Percentiles rank a stretch among this genome's conserved stretches.
These are phyloP conservation scores for Lottia gigantea DNA, from an alignment of 2,888 invertebrate species.

Conservation along the genomic window DNA sequence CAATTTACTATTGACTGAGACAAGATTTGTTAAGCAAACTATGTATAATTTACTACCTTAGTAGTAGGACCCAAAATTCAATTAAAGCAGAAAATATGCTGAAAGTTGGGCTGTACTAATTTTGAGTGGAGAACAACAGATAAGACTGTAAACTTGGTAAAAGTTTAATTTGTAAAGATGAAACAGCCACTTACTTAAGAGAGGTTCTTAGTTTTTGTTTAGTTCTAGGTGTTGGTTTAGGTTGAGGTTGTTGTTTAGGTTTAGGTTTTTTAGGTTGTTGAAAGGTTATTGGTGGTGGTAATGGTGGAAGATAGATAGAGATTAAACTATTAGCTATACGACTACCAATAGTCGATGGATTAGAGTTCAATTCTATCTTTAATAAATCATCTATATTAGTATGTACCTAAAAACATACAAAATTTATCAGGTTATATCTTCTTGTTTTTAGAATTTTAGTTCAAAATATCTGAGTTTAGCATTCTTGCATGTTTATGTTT, in stretches of 20 bases:
- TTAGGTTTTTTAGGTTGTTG: slow-evolving; percentile 60
- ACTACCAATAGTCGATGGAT: slow-evolving; percentile 50
- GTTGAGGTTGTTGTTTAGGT: slow-evolving; percentile 25
- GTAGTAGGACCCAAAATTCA: too few relatives aligned
- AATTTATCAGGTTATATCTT: neutral
- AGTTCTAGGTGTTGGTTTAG: slow-evolving; percentile 10
- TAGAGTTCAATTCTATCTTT: slow-evolving; percentile 34
- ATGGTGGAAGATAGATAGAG: slow-evolving; percentile 57
- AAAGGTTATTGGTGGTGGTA: slow-evolving; percentile 58
- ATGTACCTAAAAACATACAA: slow-evolving; percentile 44
- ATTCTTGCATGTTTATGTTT: too few relatives aligned
- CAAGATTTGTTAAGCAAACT: too few relatives aligned
- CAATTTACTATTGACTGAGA: too few relatives aligned
- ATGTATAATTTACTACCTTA: too few relatives aligned
- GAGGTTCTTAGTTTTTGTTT: slow-evolving; percentile 42
- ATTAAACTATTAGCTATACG: slow-evolving; percentile 58
- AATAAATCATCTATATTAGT: slow-evolving; percentile 54
- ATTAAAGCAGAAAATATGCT: too few relatives aligned
- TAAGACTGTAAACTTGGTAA: too few relatives aligned
- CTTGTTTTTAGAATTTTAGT: too few relatives aligned
- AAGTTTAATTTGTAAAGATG: too few relatives aligned
- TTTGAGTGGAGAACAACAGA: too few relatives aligned
- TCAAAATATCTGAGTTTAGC: neutral
- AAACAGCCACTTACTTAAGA: slow-evolving; percentile 44
- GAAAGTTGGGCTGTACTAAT: too few relatives aligned